Evolutionary conservation across 2,113 vertebrate species (phyloP).

Genomic region (Copsychus sechellarum): DNA sequence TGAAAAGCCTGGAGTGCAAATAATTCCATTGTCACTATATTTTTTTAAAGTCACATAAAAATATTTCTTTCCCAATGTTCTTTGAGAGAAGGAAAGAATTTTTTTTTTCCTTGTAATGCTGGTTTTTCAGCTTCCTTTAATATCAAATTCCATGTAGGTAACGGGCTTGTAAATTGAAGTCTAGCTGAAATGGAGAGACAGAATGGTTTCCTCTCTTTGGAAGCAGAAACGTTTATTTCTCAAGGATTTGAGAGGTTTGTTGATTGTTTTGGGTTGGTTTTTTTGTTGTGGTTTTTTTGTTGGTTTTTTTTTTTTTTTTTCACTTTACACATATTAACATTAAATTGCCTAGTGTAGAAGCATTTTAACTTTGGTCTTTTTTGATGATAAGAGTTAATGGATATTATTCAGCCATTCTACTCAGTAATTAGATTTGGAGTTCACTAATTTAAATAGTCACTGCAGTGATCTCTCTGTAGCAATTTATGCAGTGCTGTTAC

Average conservation of each 20-base stretch:
- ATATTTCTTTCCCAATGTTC: background rate
- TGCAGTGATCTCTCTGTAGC: background rate
- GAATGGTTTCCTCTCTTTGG: background rate
- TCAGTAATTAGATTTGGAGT: constrained; percentile 22
- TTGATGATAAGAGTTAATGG: background rate
- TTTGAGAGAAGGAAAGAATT: background rate
- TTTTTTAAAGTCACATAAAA: background rate
- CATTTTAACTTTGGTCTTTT: background rate
- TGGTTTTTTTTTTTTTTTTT: no score
- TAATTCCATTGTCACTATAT: background rate
- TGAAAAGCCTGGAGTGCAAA: background rate
- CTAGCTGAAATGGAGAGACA: background rate
- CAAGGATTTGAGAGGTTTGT: background rate
- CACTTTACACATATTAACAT: background rate
- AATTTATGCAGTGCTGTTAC: background rate
- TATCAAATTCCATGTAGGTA: background rate
- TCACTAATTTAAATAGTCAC: background rate
- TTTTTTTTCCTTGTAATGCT: no score
- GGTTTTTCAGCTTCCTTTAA: background rate
- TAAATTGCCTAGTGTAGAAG: background rate
- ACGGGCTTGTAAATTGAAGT: background rate
- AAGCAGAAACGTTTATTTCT: background rate
- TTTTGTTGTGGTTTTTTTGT: no score
- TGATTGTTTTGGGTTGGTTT: background rate
- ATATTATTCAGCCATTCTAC: background rate